Conservation (phyloP, 2,797 vertebrate genomes). For the Tenualosa ilisha region DNA sequence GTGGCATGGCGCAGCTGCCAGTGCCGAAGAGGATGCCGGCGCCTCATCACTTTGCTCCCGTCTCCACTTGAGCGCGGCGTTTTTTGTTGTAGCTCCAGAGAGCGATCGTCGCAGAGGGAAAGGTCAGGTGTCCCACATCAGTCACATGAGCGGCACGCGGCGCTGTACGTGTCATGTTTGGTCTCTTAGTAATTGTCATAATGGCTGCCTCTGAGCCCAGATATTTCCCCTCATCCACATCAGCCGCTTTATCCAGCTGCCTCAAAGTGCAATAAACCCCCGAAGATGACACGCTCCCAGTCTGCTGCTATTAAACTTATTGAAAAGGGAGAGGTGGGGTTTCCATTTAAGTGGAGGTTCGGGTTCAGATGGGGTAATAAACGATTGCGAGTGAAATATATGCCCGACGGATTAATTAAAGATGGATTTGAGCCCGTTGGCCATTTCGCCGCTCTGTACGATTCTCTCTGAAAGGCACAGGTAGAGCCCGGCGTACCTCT, state of each 20-base stretch:
- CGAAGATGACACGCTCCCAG: neutral
- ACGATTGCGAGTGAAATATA: neutral
- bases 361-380: neutral
- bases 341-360: constrained; percentile 25
- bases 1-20: neutral
- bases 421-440: neutral
- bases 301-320: constrained; percentile 32
- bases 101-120: neutral
- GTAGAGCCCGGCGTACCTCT: neutral
- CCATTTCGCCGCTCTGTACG: neutral
- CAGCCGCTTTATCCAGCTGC: constrained; percentile 35
- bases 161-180: constrained; percentile 29
- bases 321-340: constrained; percentile 35
- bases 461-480: neutral
- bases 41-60: neutral
- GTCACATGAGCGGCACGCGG: constrained; percentile 27
- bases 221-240: constrained; percentile 33
- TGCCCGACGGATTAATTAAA: constrained; percentile 3
- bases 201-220: constrained; percentile 29
- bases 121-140: constrained; percentile 25
- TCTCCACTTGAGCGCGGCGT: neutral
- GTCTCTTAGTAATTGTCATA: constrained; percentile 31
- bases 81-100: constrained; percentile 34
- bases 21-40: neutral
- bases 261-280: constrained; percentile 32